These are phyloP conservation scores for Oncorhynchus masou DNA, from an alignment of 2,113 vertebrate species.

Conservation along the genomic window DNA sequence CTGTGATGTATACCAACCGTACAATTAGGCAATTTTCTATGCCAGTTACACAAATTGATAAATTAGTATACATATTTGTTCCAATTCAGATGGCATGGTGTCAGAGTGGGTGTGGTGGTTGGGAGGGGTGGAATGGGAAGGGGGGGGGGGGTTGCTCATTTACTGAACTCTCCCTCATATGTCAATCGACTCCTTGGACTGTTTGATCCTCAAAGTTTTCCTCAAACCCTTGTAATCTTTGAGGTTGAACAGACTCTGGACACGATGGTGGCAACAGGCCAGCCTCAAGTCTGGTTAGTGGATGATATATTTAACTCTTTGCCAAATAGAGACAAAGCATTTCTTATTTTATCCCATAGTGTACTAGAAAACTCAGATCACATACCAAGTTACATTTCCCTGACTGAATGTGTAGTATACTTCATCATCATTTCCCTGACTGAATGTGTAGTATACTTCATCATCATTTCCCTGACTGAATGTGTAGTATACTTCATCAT, in stretches of 20 bases:
- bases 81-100: conserved; percentile 31
- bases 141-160: conserved; percentile 37
- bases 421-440: conserved; percentile 30
- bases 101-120: conserved; percentile 16
- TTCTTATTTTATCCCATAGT: conserved; percentile 62
- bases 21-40: neutral
- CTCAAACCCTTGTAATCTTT: conserved; percentile 15
- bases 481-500: too few species aligned
- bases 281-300: conserved; percentile 49
- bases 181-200: conserved; percentile 40
- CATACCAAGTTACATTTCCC: conserved; percentile 50
- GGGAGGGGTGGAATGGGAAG: too few species aligned
- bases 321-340: conserved; percentile 55
- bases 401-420: conserved; percentile 39
- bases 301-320: conserved; percentile 59
- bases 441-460: too few species aligned
- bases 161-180: conserved; percentile 21
- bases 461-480: too few species aligned
- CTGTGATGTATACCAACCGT: neutral
- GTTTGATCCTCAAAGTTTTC: conserved; percentile 41
- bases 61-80: conserved; percentile 18
- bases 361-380: conserved; percentile 63
- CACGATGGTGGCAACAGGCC: conserved; percentile 52
- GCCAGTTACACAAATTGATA: neutral
- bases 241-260: conserved; percentile 60